Base-by-base conservation (phyloP, 2,113 vertebrate genomes). In the Nothobranchius furzeri region DNA sequence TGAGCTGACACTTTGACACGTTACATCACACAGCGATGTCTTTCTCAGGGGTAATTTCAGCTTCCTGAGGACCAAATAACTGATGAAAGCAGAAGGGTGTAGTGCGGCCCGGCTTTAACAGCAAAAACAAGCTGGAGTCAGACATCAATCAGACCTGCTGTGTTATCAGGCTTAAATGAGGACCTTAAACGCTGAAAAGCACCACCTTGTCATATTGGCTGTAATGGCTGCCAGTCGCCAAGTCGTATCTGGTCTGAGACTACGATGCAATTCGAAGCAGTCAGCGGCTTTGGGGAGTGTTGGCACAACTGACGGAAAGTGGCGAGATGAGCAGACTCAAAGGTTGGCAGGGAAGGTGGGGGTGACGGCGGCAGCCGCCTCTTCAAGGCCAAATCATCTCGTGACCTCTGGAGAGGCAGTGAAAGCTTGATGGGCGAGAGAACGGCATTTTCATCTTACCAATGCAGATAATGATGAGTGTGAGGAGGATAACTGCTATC, bases 1-100 rank as follows among this genome's bases (percentile, higher is more conserved):
- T 9, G 13, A 80, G 52, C 25, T 68, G 71, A 82, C 75, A 57
- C 65, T 78, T 71, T 71, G 60, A 70, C 78, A 67, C 58, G 59
- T 64, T 68, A 57, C 57, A 82, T 81, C 68, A 83, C 58, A 65
- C 61, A 70, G 68, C 56, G 37, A 30, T 73, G 80, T 63, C 9
- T 6, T 20, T 64, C 42, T 67, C 37, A 11, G 59, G 60, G 4
- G 48, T 2, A 7, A 35, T n/a, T 61, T 35, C 24, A 63, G 69
- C 48, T 68, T 1, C 0, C 54, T 9, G 1, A 17, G 13, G 59
- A 25, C 20, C 14, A 1, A 24, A 56, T 60, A 20, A 62, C 11
- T 60, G 51, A 76, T 48, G 35, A 25, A 63, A 50, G 64, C 36
- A 30, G 50, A 50, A 50, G 43, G 45, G 53, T 46, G 45, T 9